Evolutionary conservation across 2,797 vertebrate species (phyloP).

Genomic region (Coccyzus lansbergi): DNA sequence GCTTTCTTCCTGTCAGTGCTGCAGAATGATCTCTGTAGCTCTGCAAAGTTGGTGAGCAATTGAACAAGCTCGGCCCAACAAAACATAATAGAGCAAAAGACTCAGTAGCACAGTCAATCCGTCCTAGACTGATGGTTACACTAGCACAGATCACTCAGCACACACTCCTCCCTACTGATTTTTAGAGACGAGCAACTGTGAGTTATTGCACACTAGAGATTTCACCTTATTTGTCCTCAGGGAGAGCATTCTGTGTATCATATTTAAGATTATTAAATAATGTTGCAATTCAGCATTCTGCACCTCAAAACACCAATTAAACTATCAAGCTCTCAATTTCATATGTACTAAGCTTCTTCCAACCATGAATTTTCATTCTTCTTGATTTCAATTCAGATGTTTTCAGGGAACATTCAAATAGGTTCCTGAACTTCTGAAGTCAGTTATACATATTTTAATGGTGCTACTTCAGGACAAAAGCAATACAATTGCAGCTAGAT

Average conservation of each 20-base stretch:
- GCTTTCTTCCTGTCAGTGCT: background rate
- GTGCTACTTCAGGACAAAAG: background rate
- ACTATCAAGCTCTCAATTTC: background rate
- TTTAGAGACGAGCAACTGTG: background rate
- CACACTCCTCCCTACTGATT: background rate
- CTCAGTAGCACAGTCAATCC: background rate
- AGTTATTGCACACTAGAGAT: background rate
- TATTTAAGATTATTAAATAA: background rate
- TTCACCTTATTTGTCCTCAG: background rate
- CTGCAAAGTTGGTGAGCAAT: background rate
- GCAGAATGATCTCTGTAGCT: background rate
- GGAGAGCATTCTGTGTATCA: background rate
- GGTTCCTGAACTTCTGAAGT: background rate
- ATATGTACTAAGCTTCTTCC: background rate
- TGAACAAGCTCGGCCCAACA: too few species aligned
- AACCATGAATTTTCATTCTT: background rate
- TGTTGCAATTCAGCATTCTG: background rate
- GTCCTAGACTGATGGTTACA: background rate
- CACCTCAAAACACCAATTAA: background rate
- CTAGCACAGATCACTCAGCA: background rate
- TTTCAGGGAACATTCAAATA: background rate
- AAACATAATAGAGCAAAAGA: background rate
- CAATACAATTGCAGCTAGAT: background rate
- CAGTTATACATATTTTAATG: background rate
- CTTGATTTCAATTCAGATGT: background rate